A percentile compares a stretch with the other conserved stretches of the same genome.
These are phyloP conservation scores for Aspidiotus destructor DNA, from an alignment of 2,888 invertebrate species.

Conservation along the genomic window DNA sequence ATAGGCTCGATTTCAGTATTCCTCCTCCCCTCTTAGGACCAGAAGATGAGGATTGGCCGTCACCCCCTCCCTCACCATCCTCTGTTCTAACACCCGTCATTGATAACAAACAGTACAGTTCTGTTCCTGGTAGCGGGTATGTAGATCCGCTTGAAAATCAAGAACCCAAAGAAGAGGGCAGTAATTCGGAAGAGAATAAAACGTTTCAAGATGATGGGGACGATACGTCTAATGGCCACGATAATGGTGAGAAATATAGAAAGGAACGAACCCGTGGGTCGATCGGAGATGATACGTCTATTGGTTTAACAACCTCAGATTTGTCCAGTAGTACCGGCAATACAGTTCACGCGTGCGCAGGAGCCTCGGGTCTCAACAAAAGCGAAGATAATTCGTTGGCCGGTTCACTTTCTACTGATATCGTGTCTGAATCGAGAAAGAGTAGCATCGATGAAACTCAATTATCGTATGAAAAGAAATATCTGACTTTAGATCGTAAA, in stretches of 20 bases:
- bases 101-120: slow-evolving; percentile 17
- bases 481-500: slow-evolving; percentile 23
- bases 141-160: neutral
- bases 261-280: slow-evolving; percentile 42
- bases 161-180: slow-evolving; percentile 40
- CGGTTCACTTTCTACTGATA: slow-evolving; percentile 37
- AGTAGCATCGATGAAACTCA: slow-evolving; percentile 11
- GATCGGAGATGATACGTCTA: slow-evolving; percentile 79
- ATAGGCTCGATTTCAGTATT: slow-evolving; percentile 33
- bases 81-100: slow-evolving; percentile 40
- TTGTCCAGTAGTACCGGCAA: slow-evolving; percentile 83
- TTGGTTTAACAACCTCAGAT: slow-evolving; percentile 74
- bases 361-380: slow-evolving; percentile 33
- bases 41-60: slow-evolving; percentile 61
- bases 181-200: slow-evolving; percentile 49
- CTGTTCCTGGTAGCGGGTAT: neutral
- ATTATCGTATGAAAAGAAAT: slow-evolving; percentile 17
- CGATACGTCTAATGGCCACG: neutral
- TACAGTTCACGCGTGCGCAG: slow-evolving; percentile 50
- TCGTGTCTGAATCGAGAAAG: slow-evolving; percentile 34
- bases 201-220: slow-evolving; percentile 53
- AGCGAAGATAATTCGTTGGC: slow-evolving; percentile 39
- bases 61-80: slow-evolving; percentile 49
- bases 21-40: slow-evolving; percentile 33
- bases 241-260: neutral